Evolutionary conservation across 2,888 invertebrate species (phyloP).

Genomic region (Caenorhabditis uteleia): DNA sequence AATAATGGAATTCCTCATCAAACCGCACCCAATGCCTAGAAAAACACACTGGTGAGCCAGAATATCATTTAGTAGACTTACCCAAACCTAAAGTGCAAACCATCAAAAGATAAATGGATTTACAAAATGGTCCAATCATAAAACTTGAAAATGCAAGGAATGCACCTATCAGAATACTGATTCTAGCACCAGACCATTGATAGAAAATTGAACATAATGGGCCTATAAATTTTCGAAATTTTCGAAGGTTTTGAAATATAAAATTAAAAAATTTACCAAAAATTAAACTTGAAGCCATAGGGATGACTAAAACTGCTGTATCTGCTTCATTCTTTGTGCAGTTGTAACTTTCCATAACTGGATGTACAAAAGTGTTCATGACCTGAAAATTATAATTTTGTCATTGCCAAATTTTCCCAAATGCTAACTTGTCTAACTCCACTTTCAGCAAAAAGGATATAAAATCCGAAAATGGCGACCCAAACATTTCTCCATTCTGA

Average conservation of each 20-base stretch:
- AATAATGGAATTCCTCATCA: conserved; percentile 52
- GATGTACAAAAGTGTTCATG: conserved; percentile 51
- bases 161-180: conserved; percentile 37
- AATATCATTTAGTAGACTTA: conserved; percentile 3
- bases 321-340: conserved; percentile 46
- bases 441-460: conserved; percentile 48
- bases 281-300: conserved; percentile 45
- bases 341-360: conserved; percentile 36
- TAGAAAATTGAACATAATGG: conserved; percentile 50
- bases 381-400: conserved; percentile 39
- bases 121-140: conserved; percentile 38
- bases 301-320: conserved; percentile 45
- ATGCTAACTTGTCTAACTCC: conserved; percentile 48
- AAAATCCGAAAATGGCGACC: conserved; percentile 46
- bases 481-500: conserved; percentile 34
- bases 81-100: conserved; percentile 39
- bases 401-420: no score
- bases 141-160: conserved; percentile 37
- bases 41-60: not conserved
- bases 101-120: conserved; percentile 38
- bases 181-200: conserved; percentile 41
- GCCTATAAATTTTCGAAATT: conserved; percentile 28
- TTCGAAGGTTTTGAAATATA: not conserved
- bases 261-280: conserved; percentile 21
- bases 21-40: conserved; percentile 49